These are phyloP conservation scores for Empidonax alnorum DNA, from an alignment of 2,113 vertebrate genomes.

Conservation along the genomic window DNA sequence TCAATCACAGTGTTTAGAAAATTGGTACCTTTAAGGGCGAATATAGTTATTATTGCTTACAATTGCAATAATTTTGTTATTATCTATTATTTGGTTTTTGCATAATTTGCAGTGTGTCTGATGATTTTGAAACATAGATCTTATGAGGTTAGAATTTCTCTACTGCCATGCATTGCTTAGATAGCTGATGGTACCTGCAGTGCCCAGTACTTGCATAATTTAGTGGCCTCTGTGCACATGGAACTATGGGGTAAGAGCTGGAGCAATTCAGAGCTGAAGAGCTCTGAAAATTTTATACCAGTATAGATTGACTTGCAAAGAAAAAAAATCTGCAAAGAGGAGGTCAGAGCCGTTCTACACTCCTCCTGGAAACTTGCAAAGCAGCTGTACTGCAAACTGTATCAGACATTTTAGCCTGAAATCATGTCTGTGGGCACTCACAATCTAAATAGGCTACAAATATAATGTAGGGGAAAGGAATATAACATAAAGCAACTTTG, in stretches of 20 bases:
- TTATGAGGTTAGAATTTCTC: not conserved
- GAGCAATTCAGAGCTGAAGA: not conserved
- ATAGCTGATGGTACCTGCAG: not conserved
- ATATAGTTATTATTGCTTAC: not conserved
- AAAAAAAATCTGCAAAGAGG: not conserved
- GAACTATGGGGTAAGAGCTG: not conserved
- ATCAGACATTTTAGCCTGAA: not conserved
- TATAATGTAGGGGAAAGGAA: not conserved
- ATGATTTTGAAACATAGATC: not conserved
- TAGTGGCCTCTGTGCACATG: not conserved
- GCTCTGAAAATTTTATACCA: not conserved
- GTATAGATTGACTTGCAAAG: not conserved
- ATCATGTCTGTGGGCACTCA: not conserved
- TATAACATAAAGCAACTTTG: not conserved
- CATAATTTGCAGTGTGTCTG: not conserved
- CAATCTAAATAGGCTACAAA: not conserved
- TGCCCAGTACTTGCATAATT: not conserved
- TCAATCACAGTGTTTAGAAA: slow-evolving; percentile 39
- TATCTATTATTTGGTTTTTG: not conserved
- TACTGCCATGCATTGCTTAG: not conserved
- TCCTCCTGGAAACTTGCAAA: not conserved
- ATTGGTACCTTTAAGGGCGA: not conserved
- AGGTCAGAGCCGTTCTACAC: not conserved
- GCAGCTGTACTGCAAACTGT: not conserved
- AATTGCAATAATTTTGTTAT: not conserved